Base-by-base conservation (phyloP, 2,113 vertebrate species). In the Eptesicus fuscus region DNA sequence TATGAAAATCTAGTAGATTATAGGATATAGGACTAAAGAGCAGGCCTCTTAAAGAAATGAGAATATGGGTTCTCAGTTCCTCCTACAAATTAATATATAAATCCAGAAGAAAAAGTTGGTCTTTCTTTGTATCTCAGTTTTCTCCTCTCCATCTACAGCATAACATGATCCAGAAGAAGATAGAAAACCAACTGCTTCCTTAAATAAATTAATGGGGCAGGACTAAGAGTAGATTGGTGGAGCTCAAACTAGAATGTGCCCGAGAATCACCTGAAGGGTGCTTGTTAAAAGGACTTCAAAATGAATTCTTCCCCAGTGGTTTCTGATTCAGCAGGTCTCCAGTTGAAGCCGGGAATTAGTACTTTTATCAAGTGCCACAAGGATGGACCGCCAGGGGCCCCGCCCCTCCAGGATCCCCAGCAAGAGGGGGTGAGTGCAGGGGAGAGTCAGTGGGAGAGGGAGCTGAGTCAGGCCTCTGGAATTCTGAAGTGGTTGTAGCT, bases 391-490 rank as follows among this genome's bases (percentile, higher is more conserved):
- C 77, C 13, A 18, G 94, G 23, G 71, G 77, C 87, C 78, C 82
- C 78, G 77, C 90, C 86, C 91, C 80, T 82, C 0, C 0, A 79
- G 92, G 82, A 88, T 70, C 32, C 69, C 71, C 71, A 76, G 49
- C 35, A 61, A 65, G 71, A 65, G n/a, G 51, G 51, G 79, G n/a
- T 9, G 12, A 59, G 25, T 1, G 7, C 5, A 20, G 7, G 44
- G 56, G 65, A 51, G 51, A 78, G 63, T 80, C 23, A 7, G 61
- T 14, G 35, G 73, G 92, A 78, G 80, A 16, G 1, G 2, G 69
- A 13, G 69, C 1, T 47, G 94, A 95, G 85, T 95, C 95, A 95
- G 78, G 91, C 67, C 74, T 94, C 22, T 79, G 96, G 96, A 95
- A 96, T 95, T 65, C 91, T 63, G 13, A 92, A 93, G 90, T 83